These are phyloP conservation scores for Nebria ingens DNA, from an alignment of 1,140 invertebrate species.

Conservation along the genomic window DNA sequence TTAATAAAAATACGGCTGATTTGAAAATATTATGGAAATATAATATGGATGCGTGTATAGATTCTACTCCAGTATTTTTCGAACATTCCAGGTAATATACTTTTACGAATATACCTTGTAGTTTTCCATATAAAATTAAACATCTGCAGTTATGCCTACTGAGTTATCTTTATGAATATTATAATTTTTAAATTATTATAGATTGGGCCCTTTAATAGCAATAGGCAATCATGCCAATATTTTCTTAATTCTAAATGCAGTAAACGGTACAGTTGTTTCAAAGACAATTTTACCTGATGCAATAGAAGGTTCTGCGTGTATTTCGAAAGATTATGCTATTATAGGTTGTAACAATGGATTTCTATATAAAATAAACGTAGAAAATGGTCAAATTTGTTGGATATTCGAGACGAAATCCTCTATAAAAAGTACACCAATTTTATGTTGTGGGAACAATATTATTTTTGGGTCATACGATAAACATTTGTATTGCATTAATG, in stretches of 20 bases:
- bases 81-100: conserved; percentile 36
- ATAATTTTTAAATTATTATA: conserved; percentile 1
- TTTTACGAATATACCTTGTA: conserved; percentile 1
- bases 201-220: conserved; percentile 20
- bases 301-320: conserved; percentile 32
- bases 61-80: conserved; percentile 52
- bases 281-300: conserved; percentile 26
- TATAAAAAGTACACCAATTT: conserved; percentile 55
- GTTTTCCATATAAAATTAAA: conserved; percentile 15
- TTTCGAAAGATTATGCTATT: conserved; percentile 31
- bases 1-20: conserved; percentile 1
- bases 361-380: conserved; percentile 48
- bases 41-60: conserved; percentile 60
- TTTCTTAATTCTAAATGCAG: conserved; percentile 42
- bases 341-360: conserved; percentile 56
- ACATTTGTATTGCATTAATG: conserved; percentile 46
- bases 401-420: conserved; percentile 45
- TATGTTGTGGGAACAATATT: conserved; percentile 33
- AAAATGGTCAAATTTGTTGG: conserved; percentile 47
- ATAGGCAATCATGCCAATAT: conserved; percentile 53
- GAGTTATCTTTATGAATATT: no score
- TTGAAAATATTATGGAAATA: conserved; percentile 40
- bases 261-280: conserved; percentile 31
- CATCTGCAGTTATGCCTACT: no score
- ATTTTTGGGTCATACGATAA: conserved; percentile 62